Conservation (phyloP, 1,140 invertebrate species). For the Lepidotrigona ventralis region DNA sequence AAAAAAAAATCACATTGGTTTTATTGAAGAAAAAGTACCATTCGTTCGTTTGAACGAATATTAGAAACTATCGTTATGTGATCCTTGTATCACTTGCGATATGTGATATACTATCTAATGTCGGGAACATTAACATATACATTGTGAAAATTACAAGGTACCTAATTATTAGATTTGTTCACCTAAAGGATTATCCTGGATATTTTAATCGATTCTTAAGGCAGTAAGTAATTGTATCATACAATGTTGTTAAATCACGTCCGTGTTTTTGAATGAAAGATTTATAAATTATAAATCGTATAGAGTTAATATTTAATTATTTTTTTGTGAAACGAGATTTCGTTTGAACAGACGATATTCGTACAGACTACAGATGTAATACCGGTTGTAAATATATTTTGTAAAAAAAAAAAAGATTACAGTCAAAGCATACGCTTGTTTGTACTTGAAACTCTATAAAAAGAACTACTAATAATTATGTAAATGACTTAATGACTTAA, state of each 20-base stretch:
- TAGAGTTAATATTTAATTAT: constrained; percentile 29
- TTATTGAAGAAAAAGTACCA: background rate
- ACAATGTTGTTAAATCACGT: constrained; percentile 30
- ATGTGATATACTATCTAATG: constrained; percentile 1
- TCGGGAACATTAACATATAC: constrained; percentile 28
- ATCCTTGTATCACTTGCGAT: background rate
- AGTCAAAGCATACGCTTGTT: constrained; percentile 34
- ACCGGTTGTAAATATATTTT: constrained; percentile 53
- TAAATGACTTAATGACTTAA: constrained; percentile 24
- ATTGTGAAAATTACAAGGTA: constrained; percentile 29
- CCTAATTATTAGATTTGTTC: constrained; percentile 28
- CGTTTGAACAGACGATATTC: constrained; percentile 13
- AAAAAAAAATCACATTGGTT: constrained; percentile 5
- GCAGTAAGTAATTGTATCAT: constrained; percentile 20
- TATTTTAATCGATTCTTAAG: constrained; percentile 22
- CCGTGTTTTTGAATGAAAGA: constrained; percentile 15
- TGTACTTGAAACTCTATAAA: constrained; percentile 47
- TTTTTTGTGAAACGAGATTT: constrained; percentile 29
- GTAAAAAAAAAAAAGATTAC: constrained; percentile 39
- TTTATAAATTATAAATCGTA: background rate
- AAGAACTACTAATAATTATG: constrained; percentile 2
- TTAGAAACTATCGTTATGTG: background rate
- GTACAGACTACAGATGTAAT: constrained; percentile 22
- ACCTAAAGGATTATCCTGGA: background rate
- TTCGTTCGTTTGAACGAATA: constrained; percentile 4